These are phyloP conservation scores for Passer montanus DNA, from an alignment of 2,113 vertebrate species.

Conservation along the genomic window DNA sequence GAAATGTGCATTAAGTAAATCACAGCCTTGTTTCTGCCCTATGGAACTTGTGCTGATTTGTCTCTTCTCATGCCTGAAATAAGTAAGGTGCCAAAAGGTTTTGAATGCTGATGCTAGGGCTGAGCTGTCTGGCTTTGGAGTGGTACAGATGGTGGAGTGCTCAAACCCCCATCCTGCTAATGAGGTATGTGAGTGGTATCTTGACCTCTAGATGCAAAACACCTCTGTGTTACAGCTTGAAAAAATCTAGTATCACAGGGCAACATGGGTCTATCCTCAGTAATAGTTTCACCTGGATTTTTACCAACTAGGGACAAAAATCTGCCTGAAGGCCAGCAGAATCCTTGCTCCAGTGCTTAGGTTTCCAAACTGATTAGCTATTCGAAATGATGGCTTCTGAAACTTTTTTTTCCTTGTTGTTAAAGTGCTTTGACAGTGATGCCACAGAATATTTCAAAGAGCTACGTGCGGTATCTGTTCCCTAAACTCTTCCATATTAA, in stretches of 20 bases:
- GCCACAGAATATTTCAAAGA: background rate
- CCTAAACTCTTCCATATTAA: background rate
- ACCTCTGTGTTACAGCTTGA: background rate
- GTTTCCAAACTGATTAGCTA: background rate
- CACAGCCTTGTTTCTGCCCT: background rate
- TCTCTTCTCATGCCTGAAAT: background rate
- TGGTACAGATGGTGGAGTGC: background rate
- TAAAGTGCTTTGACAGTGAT: background rate
- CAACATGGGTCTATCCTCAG: background rate
- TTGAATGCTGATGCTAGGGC: background rate
- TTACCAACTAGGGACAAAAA: background rate
- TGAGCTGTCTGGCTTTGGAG: background rate
- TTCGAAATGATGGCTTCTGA: rapidly evolving
- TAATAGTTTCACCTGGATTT: background rate
- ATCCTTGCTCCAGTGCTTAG: background rate
- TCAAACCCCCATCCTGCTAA: background rate
- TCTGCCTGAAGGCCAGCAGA: background rate
- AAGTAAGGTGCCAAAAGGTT: background rate
- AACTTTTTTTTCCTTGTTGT: background rate
- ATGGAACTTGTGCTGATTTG: background rate
- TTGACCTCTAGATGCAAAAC: background rate
- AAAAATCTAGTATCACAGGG: background rate
- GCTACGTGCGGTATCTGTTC: background rate
- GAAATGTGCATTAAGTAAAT: background rate
- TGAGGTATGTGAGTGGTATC: background rate